Base-by-base conservation (phyloP, 2,888 invertebrate species). In the Caenorhabditis sp. region DNA sequence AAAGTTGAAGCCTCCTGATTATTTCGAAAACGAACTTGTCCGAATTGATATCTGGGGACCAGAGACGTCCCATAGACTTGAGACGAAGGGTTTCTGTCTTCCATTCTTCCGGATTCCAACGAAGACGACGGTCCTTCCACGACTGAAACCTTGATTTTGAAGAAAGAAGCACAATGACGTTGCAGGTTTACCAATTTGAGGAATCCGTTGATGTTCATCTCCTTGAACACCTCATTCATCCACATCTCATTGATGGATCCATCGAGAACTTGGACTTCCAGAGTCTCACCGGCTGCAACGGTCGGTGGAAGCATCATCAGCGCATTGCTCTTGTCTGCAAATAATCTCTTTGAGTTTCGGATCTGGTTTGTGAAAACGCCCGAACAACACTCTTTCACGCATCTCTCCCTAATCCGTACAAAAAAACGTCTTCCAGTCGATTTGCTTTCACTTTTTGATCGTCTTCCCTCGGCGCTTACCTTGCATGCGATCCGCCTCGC, bases 171-270 rank as follows among this genome's bases (percentile, higher is more conserved):
- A 32, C 3, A n/a, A 3, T 37, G n/a, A 6, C 6, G 39, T 24
- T 15, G 27, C 26, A 43, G 20, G 6, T 53, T 46, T 13, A 86
- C 86, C 65, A 87, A 37, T 43, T 70, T 77, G 53, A 87, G 68
- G 62, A 72, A 85, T 37, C 87, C 87, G 55, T 85, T 84, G 68
- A 87, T 83, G 58, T 86, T 85, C 87, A 87, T 86, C 80, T 87
- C 87, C 61, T 83, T 85, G 85, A 85, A 86, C 41, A 87, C 80
- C 53, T 87, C 87, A 55, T 86, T 87, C 83, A 85, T 85, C 85
- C 85, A 85, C 80, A 85, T 79, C 37, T 83, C 82, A 0, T 81
- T 56, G 37, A 85, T 76, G 11, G 73, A 56, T 26, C 79, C 81
- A 48, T 83, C 79, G n/a, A 83, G 73, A 2, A 85, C 76, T 26